Percentiles rank a stretch among this genome's conserved stretches.
These are phyloP conservation scores for Alsophila aescularia DNA, from an alignment of 2,888 invertebrate genomes.

Conservation along the genomic window DNA sequence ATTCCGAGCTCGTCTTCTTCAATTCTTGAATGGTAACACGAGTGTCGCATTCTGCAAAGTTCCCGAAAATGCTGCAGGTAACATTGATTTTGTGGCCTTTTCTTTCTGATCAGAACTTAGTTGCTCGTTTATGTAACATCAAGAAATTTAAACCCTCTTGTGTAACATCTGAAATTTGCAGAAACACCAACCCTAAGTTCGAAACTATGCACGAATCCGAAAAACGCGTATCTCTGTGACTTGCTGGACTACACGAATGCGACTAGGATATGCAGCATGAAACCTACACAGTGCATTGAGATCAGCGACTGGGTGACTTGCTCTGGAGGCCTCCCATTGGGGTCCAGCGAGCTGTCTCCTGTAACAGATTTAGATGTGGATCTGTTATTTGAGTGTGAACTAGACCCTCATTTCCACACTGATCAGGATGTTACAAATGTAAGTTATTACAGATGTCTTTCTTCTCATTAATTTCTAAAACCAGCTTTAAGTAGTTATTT, in stretches of 20 bases:
- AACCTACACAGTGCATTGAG: slow-evolving; percentile 75
- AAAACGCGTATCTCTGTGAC: slow-evolving; percentile 86
- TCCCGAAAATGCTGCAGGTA: slow-evolving; percentile 81
- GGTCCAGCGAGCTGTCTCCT: slow-evolving; percentile 61
- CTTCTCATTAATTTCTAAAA: neutral
- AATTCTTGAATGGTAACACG: slow-evolving; percentile 83
- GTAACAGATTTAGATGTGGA: slow-evolving; percentile 70
- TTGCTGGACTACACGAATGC: slow-evolving; percentile 80
- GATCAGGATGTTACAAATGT: slow-evolving; percentile 63
- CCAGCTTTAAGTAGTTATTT: too few species aligned
- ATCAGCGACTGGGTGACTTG: slow-evolving; percentile 78
- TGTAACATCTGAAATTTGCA: slow-evolving; percentile 48
- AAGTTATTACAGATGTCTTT: slow-evolving; percentile 32
- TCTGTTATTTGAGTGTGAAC: slow-evolving; percentile 76
- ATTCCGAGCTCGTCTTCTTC: slow-evolving; percentile 87
- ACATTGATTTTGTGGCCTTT: neutral
- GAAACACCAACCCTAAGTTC: slow-evolving; percentile 83
- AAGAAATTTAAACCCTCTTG: too few species aligned
- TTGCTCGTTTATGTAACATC: too few species aligned
- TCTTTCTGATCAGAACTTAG: neutral
- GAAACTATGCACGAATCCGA: slow-evolving; percentile 81
- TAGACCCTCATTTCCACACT: slow-evolving; percentile 69
- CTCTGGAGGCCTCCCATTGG: slow-evolving; percentile 69
- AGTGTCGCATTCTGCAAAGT: slow-evolving; percentile 86
- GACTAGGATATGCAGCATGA: slow-evolving; percentile 79